Evolutionary conservation across 2,888 invertebrate genomes (phyloP).

Genomic region (Julus scanicus): DNA sequence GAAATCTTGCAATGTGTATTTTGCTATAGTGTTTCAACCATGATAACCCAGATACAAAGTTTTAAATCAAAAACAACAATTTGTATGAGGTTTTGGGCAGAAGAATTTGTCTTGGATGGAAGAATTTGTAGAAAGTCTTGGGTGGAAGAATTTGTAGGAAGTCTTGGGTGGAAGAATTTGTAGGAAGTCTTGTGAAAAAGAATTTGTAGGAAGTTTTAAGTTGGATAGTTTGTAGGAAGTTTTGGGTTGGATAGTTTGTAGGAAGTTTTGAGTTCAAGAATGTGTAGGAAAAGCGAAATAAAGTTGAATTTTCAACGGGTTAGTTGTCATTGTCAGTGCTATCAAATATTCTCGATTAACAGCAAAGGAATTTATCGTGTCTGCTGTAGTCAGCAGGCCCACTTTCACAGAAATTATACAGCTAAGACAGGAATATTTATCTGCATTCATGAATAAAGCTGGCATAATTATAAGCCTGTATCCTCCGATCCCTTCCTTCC

Average conservation of each 20-base stretch:
- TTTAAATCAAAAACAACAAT: not conserved
- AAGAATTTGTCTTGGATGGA: no score
- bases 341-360: not conserved
- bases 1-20: not conserved
- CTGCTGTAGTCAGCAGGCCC: not conserved
- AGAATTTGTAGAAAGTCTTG: no score
- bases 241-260: no score
- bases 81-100: no score
- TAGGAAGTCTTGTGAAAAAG: no score
- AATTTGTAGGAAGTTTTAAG: no score
- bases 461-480: not conserved
- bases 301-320: not conserved
- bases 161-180: no score
- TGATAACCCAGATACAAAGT: not conserved
- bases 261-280: not conserved
- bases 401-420: constrained; percentile 5
- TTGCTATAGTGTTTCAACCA: not conserved
- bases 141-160: no score
- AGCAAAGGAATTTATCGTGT: not conserved
- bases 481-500: not conserved
- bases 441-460: not conserved
- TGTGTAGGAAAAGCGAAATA: not conserved
- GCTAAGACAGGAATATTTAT: constrained; percentile 6
- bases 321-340: not conserved
- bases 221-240: no score